These are phyloP conservation scores for Erythrolamprus reginae DNA, from an alignment of 2,113 vertebrate species.

Conservation along the genomic window DNA sequence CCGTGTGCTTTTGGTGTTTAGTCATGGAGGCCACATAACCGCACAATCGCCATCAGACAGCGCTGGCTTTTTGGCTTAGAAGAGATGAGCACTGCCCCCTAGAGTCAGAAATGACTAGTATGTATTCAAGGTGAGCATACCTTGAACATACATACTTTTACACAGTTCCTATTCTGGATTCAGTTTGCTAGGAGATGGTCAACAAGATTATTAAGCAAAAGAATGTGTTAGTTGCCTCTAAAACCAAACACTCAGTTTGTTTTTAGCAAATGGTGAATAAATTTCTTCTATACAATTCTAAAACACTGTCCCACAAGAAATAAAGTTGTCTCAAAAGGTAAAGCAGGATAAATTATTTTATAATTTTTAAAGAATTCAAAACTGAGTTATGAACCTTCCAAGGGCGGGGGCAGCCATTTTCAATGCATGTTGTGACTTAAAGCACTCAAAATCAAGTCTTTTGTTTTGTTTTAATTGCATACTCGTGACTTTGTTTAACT, in stretches of 20 bases:
- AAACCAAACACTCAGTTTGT: neutral
- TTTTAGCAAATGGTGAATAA: neutral
- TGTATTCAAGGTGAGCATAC: too few relatives aligned
- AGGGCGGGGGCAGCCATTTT: neutral
- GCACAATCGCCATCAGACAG: too few relatives aligned
- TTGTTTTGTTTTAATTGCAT: neutral
- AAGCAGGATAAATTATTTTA: neutral
- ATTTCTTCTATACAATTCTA: neutral
- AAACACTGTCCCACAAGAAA: neutral
- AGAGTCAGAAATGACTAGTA: too few relatives aligned
- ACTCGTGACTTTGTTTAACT: neutral
- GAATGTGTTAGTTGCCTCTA: neutral
- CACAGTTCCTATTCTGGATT: neutral
- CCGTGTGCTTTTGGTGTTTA: too few relatives aligned
- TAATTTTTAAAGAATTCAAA: neutral
- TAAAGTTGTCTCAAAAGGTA: neutral
- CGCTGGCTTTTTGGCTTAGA: too few relatives aligned
- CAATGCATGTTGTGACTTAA: neutral
- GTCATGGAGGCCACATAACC: too few relatives aligned
- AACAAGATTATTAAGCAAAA: neutral
- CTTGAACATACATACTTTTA: neutral
- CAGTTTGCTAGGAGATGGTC: neutral
- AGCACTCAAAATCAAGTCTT: neutral
- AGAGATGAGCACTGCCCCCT: too few relatives aligned
- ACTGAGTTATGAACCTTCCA: neutral